A percentile compares a stretch with the other conserved stretches of the same genome.
phyloP scores from a whole-genome alignment of 2,888 invertebrate species.

The Sarcophaga subvicina region DNA sequence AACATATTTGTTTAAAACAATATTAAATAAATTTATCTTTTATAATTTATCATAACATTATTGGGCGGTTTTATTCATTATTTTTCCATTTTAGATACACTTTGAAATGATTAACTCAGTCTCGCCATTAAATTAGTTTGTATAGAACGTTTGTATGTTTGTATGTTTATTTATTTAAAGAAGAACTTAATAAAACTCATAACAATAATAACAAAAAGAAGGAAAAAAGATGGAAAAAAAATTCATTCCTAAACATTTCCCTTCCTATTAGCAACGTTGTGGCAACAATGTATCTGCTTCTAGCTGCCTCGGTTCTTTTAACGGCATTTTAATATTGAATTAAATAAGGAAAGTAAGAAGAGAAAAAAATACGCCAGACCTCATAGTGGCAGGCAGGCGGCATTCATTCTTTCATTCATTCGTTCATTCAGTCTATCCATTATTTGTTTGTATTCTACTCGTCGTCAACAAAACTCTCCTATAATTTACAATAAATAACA shows the following conservation, averaged over 20 bases:
- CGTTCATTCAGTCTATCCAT: constrained; percentile 12
- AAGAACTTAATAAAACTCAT: constrained; percentile 12
- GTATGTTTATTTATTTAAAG: too few species aligned
- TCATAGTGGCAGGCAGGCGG: neutral
- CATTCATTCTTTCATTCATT: constrained; percentile 31
- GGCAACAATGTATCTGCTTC: constrained; percentile 33
- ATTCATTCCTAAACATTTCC: constrained; percentile 15
- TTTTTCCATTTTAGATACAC: too few species aligned
- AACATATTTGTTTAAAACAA: constrained; percentile 17
- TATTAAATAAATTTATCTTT: too few species aligned
- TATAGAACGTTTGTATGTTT: too few species aligned
- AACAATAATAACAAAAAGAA: constrained; percentile 33
- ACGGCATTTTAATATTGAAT: constrained; percentile 41
- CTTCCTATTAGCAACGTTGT: neutral
- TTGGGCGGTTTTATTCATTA: too few species aligned
- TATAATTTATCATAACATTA: too few species aligned
- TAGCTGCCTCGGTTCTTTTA: constrained; percentile 41
- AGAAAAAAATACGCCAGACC: constrained; percentile 13
- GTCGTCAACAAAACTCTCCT: constrained; percentile 25
- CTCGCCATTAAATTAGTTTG: too few species aligned
- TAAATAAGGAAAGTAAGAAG: constrained; percentile 33
- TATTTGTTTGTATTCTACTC: constrained; percentile 12
- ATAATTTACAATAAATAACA: constrained; percentile 11
- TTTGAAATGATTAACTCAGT: too few species aligned
- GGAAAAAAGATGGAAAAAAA: neutral